These are phyloP conservation scores for Pollenia angustigena DNA, from an alignment of 2,888 invertebrate genomes.

Conservation along the genomic window DNA sequence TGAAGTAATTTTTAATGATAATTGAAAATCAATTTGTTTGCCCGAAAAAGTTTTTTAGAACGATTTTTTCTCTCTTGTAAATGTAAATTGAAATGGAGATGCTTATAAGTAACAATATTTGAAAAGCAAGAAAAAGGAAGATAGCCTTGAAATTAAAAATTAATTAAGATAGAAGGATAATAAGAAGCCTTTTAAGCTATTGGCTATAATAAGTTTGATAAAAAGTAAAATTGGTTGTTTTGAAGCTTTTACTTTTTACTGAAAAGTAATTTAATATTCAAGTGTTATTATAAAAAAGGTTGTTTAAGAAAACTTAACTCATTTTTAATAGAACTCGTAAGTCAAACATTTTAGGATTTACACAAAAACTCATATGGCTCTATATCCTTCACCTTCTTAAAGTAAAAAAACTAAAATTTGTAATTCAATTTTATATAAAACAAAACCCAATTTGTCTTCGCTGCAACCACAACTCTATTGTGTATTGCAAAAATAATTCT, in stretches of 20 bases:
- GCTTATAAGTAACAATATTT: slow-evolving; percentile 29
- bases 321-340: too few species aligned
- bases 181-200: slow-evolving; percentile 37
- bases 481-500: too few species aligned
- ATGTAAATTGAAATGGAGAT: slow-evolving; percentile 71
- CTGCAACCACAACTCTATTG: too few species aligned
- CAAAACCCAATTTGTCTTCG: too few species aligned
- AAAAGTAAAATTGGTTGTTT: not conserved
- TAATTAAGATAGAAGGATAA: slow-evolving; percentile 57
- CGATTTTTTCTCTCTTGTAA: slow-evolving; percentile 38
- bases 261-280: not conserved
- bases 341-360: too few species aligned
- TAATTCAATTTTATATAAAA: too few species aligned
- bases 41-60: slow-evolving; percentile 63
- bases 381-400: too few species aligned
- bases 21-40: slow-evolving; percentile 74
- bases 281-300: not conserved
- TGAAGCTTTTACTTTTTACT: slow-evolving; percentile 2
- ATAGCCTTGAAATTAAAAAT: slow-evolving; percentile 59
- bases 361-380: too few species aligned
- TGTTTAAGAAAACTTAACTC: too few species aligned
- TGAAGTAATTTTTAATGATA: slow-evolving; percentile 72
- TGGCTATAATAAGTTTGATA: not conserved
- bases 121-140: not conserved
- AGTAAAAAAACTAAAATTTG: too few species aligned